Evolutionary conservation across 1,140 invertebrate species (phyloP).

Genomic region (Trichonephila clavipes): DNA sequence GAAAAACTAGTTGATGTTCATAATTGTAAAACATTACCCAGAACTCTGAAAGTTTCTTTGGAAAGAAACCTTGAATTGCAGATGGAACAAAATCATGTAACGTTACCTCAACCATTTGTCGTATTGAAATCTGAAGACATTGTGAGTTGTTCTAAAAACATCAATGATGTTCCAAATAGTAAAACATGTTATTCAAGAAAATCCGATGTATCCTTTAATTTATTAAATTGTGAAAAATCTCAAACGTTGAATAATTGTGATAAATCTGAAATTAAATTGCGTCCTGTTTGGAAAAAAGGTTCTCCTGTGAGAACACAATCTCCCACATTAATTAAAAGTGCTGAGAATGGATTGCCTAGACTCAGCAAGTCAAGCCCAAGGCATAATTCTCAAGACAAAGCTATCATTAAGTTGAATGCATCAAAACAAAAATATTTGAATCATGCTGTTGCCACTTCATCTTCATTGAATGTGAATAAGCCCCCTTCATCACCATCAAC

Average conservation of each 20-base stretch:
- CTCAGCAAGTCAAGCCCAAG: slow-evolving; percentile 33
- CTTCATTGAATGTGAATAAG: slow-evolving; percentile 33
- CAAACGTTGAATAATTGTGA: not conserved
- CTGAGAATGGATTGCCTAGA: slow-evolving; percentile 42
- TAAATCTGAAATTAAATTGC: slow-evolving; percentile 54
- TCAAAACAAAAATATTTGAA: slow-evolving; percentile 37
- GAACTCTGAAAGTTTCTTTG: not conserved
- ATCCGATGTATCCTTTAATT: not conserved
- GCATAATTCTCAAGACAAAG: slow-evolving; percentile 3
- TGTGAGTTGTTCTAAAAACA: slow-evolving; percentile 45
- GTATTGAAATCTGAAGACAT: slow-evolving; percentile 58
- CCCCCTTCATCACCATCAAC: slow-evolving; percentile 28
- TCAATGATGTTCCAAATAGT: not conserved
- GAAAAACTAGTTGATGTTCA: slow-evolving; percentile 11
- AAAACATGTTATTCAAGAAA: not conserved
- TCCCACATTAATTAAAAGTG: not conserved
- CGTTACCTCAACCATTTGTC: slow-evolving; percentile 37
- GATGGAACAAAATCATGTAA: slow-evolving; percentile 25
- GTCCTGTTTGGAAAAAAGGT: slow-evolving; percentile 10
- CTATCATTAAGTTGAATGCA: not conserved
- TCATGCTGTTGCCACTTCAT: not conserved
- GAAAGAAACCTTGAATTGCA: slow-evolving; percentile 12
- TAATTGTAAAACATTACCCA: not conserved
- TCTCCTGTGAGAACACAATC: slow-evolving; percentile 56
- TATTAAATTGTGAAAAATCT: not conserved